phyloP scores from a whole-genome alignment of 2,797 vertebrate genomes.

The Bradypodion ventrale region DNA sequence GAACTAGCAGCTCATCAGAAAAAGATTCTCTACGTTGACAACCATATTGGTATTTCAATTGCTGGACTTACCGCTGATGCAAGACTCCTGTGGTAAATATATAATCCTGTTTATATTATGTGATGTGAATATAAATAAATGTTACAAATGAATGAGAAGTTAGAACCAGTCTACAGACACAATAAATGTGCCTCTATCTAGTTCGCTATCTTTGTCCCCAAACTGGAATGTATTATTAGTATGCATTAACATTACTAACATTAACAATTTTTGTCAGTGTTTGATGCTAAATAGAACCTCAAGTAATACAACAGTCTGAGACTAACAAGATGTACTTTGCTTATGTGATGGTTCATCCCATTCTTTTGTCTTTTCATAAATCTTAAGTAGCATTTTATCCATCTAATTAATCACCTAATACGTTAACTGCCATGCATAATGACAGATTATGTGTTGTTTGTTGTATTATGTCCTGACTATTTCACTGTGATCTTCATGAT shows the following conservation, averaged over 20 bases:
- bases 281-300: background rate
- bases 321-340: background rate
- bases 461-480: too few species aligned
- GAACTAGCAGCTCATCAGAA: slow-evolving; percentile 98
- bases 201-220: slow-evolving; percentile 17
- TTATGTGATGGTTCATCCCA: too few species aligned
- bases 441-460: background rate
- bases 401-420: background rate
- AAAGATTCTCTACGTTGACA: slow-evolving; percentile 97
- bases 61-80: slow-evolving; percentile 97
- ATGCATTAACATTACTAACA: background rate
- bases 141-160: slow-evolving; percentile 23
- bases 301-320: background rate
- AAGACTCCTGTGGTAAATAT: slow-evolving; percentile 89
- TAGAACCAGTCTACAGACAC: slow-evolving; percentile 38
- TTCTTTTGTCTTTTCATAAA: too few species aligned
- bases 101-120: slow-evolving; percentile 30
- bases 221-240: background rate
- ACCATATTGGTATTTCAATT: slow-evolving; percentile 96
- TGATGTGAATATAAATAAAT: slow-evolving; percentile 16
- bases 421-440: background rate
- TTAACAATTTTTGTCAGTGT: background rate
- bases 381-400: too few species aligned
- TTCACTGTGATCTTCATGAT: background rate
- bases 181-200: slow-evolving; percentile 22